Base-by-base conservation (phyloP, 2,888 invertebrate species). In the Xanthorhoe spadicearia region DNA sequence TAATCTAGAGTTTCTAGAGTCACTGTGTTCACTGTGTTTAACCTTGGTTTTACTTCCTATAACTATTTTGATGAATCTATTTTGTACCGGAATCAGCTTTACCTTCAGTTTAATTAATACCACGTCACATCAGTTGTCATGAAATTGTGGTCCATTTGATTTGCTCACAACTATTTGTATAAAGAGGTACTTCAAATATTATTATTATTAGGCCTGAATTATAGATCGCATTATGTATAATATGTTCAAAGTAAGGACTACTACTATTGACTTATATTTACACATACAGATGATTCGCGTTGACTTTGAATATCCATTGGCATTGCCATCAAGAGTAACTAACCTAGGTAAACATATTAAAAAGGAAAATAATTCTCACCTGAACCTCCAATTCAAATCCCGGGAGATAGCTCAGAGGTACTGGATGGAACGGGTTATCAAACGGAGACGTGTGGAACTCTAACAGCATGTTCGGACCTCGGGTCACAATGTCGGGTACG, bases 371-470 rank as follows among this genome's bases (percentile, higher is more conserved):
- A 18, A 48, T 43, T 32, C 84, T 89, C 85, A 97, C 96, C 94
- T 96, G 95, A 66, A 97, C 96, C 91, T 97, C 96, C 56, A 97
- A 93, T 83, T 97, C 97, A 80, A 97, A 97, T 72, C 97, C 97
- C 0, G 96, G 96, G 68, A 97, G 89, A 84, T 96, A 96, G 74
- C 96, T 96, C 79, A 96, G 88, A 8, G 96, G 96, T 10, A 96
- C 95, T 1, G 96, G 96, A 87, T 96, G 96, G 85, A 96, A 97
- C 0, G 96, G 96, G 86, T 96, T 96, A 84, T 97, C 97, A 83
- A 95, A 96, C 0, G 96, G 96, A 1, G 96, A 96, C 17, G 97
- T 97, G 83, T 96, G 96, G 81, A 97, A 97, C 87, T 96, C 96
- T 54, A 97, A 93, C 58, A 97, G 90, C 95, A 97, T 95, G 82